Evolutionary conservation across 2,113 vertebrate species (phyloP).

Genomic region (Anguilla rostrata): DNA sequence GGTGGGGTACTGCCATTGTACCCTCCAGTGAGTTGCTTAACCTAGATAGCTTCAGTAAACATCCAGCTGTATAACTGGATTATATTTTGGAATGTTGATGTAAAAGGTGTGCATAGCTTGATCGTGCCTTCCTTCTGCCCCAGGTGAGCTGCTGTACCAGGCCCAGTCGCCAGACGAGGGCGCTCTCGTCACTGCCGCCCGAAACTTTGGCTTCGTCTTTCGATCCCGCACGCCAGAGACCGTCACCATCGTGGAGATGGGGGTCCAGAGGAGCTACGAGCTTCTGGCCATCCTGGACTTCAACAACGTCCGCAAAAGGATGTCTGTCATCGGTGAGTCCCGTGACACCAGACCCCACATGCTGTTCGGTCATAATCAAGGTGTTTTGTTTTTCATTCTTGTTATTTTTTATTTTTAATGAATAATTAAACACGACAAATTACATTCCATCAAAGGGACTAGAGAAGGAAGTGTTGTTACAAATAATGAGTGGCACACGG

Average conservation of each 20-base stretch:
- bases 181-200: conserved; percentile 89
- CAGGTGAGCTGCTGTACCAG: conserved; percentile 86
- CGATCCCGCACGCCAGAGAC: conserved; percentile 82
- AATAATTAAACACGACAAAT: not conserved
- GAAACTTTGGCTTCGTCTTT: conserved; percentile 94
- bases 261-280: conserved; percentile 71
- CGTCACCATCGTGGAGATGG: conserved; percentile 84
- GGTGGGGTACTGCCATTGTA: too few species aligned
- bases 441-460: too few species aligned
- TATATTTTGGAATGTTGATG: too few species aligned
- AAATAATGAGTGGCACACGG: not conserved
- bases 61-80: too few species aligned
- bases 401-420: not conserved
- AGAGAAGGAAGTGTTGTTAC: too few species aligned
- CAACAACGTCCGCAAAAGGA: conserved; percentile 89
- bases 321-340: conserved; percentile 91
- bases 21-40: too few species aligned
- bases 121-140: not conserved
- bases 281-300: conserved; percentile 92
- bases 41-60: too few species aligned
- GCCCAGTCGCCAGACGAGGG: conserved; percentile 97
- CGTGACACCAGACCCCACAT: not conserved
- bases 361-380: too few species aligned
- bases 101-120: too few species aligned
- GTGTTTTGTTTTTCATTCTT: too few species aligned